Conservation (phyloP, 2,113 vertebrate genomes). For the Gasterosteus aculeatus region DNA sequence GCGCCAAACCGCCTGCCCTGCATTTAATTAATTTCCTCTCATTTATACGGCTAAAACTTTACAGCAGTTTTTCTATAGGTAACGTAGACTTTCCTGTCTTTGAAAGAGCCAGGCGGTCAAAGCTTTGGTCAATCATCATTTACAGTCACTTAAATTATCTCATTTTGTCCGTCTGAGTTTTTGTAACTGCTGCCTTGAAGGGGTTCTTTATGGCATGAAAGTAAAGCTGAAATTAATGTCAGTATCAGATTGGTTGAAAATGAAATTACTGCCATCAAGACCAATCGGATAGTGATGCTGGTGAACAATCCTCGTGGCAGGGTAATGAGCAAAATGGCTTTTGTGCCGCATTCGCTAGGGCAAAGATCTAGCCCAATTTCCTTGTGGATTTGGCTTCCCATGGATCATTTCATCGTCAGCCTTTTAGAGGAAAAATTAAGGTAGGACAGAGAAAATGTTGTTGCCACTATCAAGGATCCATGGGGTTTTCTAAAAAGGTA, state of each 20-base stretch:
- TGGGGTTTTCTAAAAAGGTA: constrained; percentile 54
- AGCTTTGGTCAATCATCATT: constrained; percentile 73
- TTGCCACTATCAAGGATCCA: constrained; percentile 46
- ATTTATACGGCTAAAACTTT: constrained; percentile 81
- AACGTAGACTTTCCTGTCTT: constrained; percentile 82
- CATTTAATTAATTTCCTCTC: constrained; percentile 95
- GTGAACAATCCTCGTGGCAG: constrained; percentile 61
- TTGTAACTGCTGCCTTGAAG: constrained; percentile 52
- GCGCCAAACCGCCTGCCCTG: constrained; percentile 86
- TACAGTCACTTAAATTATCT: constrained; percentile 66
- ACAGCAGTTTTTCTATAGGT: constrained; percentile 75
- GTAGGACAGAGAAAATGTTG: constrained; percentile 35
- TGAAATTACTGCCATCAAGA: constrained; percentile 78
- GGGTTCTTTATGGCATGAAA: constrained; percentile 17
- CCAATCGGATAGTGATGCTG: constrained; percentile 75
- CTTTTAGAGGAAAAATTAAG: constrained; percentile 47
- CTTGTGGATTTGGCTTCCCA: constrained; percentile 69
- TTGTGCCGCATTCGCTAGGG: constrained; percentile 58
- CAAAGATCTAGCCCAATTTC: constrained; percentile 72
- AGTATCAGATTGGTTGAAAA: constrained; percentile 73
- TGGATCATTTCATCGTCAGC: constrained; percentile 63
- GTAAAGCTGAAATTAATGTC: constrained; percentile 70
- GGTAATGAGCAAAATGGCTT: constrained; percentile 72
- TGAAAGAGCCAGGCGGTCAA: constrained; percentile 69
- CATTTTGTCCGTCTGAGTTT: constrained; percentile 57